These are phyloP conservation scores for Mastigias papua DNA, from an alignment of 30 jellyfish, hydroid and myxozoan genomes.

Conservation along the genomic window DNA sequence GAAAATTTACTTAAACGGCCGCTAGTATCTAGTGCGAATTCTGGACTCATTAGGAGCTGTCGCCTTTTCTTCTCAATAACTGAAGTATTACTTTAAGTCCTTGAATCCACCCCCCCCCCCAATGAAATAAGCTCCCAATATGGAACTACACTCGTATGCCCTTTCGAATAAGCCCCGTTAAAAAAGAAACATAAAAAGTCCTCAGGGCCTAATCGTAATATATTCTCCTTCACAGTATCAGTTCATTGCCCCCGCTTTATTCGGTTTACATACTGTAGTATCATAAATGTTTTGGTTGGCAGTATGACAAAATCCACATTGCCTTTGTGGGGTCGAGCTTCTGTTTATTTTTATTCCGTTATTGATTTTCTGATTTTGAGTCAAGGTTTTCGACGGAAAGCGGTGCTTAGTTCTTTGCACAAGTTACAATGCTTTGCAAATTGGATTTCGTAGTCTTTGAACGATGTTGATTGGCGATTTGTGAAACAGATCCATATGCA, in stretches of 20 bases:
- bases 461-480: background rate
- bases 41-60: too few relatives aligned
- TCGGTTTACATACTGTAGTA: background rate
- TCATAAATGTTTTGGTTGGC: background rate
- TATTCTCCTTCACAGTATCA: background rate
- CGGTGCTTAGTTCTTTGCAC: background rate
- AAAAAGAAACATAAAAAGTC: too few relatives aligned
- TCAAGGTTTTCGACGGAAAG: background rate
- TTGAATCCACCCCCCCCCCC: too few relatives aligned
- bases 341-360: background rate
- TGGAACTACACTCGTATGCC: too few relatives aligned
- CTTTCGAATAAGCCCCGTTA: too few relatives aligned
- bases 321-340: background rate
- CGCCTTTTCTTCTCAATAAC: too few relatives aligned
- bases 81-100: too few relatives aligned
- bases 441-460: background rate
- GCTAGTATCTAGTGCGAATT: too few relatives aligned
- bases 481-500: background rate
- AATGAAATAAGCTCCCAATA: too few relatives aligned
- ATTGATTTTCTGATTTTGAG: background rate
- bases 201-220: too few relatives aligned
- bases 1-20: too few relatives aligned
- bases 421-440: background rate
- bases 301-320: background rate
- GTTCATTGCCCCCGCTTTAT: background rate